phyloP scores from a whole-genome alignment of 2,888 invertebrate genomes.

The Andrena haemorrhoa region DNA sequence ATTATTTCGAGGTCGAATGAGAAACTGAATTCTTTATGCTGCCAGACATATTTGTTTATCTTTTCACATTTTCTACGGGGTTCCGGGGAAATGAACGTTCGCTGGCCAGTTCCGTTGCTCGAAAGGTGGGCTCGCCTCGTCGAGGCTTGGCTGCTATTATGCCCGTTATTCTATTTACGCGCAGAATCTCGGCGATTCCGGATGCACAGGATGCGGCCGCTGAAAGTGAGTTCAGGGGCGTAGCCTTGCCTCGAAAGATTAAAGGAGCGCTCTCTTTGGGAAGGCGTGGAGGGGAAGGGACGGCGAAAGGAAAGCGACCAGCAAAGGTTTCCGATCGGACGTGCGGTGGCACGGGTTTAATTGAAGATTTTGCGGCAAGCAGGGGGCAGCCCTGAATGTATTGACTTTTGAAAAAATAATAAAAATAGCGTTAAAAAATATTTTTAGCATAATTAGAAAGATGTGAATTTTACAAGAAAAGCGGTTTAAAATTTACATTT shows the following conservation, averaged over 20 bases:
- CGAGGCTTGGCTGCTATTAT: neutral
- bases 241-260: conserved; percentile 42
- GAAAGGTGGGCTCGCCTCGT: neutral
- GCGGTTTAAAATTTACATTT: too few relatives aligned
- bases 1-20: neutral
- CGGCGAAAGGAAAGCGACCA: conserved; percentile 23
- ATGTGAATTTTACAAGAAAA: too few relatives aligned
- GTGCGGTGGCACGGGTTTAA: conserved; percentile 1
- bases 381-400: too few relatives aligned
- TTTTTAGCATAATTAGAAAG: too few relatives aligned
- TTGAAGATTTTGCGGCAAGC: neutral
- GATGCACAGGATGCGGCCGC: conserved; percentile 71
- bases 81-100: neutral
- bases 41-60: conserved; percentile 1
- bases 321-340: conserved; percentile 3
- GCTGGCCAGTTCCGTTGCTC: neutral
- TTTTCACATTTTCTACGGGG: neutral
- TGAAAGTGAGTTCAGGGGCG: conserved; percentile 74
- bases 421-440: too few relatives aligned
- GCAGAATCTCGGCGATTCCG: conserved; percentile 64
- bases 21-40: neutral
- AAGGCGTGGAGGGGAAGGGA: neutral
- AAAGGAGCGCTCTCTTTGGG: conserved; percentile 22
- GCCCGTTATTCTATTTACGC: conserved; percentile 59
- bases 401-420: too few relatives aligned